These are phyloP conservation scores for Timandra comae DNA, from an alignment of 2,888 invertebrate genomes.

Conservation along the genomic window DNA sequence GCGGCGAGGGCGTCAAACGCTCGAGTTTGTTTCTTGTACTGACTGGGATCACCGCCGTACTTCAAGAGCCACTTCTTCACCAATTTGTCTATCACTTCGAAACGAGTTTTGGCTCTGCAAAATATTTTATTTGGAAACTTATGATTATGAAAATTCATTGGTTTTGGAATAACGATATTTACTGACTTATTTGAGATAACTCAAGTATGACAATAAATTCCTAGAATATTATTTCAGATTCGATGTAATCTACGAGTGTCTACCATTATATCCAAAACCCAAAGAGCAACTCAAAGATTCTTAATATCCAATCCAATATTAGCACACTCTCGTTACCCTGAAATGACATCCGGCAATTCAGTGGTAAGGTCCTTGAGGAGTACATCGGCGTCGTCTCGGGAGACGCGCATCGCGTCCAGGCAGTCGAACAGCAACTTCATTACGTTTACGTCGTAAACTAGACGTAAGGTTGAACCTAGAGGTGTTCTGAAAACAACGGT, in stretches of 20 bases:
- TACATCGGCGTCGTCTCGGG: slow-evolving; percentile 45
- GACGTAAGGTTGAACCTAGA: slow-evolving; percentile 33
- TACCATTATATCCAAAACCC: no score
- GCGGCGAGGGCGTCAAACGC: slow-evolving; percentile 60
- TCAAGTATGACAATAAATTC: no score
- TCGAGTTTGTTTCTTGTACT: slow-evolving; percentile 58
- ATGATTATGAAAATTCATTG: no score
- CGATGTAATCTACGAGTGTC: no score
- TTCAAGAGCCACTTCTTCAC: slow-evolving; percentile 54
- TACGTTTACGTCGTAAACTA: slow-evolving; percentile 44
- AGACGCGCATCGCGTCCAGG: slow-evolving; percentile 52
- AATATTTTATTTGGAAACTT: neutral
- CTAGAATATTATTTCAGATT: no score
- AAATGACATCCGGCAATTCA: slow-evolving; percentile 43
- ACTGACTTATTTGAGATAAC: neutral
- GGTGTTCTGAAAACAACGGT: slow-evolving; percentile 50
- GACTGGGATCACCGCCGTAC: slow-evolving; percentile 55
- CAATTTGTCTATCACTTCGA: slow-evolving; percentile 49
- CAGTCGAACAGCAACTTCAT: slow-evolving; percentile 54
- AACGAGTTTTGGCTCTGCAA: slow-evolving; percentile 47
- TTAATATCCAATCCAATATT: no score
- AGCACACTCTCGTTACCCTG: slow-evolving; percentile 46
- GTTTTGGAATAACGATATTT: no score
- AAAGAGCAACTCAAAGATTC: no score
- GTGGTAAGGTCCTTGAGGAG: slow-evolving; percentile 46